A percentile compares a stretch with the other conserved stretches of the same genome.
phyloP scores from a whole-genome alignment of 2,113 vertebrate species.

The Salminus brasiliensis region DNA sequence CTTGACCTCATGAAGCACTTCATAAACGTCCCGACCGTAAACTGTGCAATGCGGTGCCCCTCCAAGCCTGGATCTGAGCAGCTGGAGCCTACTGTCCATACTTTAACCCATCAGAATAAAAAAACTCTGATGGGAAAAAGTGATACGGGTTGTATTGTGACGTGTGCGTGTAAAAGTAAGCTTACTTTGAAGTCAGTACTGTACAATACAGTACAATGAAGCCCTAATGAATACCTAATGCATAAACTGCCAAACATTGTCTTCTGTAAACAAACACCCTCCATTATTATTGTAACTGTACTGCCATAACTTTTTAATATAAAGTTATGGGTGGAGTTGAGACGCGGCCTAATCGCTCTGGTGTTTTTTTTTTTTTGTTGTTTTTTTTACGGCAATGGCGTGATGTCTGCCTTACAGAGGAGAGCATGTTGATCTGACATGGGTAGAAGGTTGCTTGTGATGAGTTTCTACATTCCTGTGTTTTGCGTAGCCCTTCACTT shows the following conservation, averaged over 20 bases:
- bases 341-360: neutral
- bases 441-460: neutral
- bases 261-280: slow-evolving; percentile 24
- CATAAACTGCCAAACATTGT: slow-evolving; percentile 49
- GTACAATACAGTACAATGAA: slow-evolving; percentile 8
- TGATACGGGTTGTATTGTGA: slow-evolving; percentile 21
- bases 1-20: neutral
- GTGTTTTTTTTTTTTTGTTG: slow-evolving; percentile 1
- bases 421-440: neutral
- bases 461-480: neutral
- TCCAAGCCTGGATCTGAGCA: slow-evolving; percentile 16
- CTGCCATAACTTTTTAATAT: neutral
- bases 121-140: neutral
- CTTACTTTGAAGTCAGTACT: neutral
- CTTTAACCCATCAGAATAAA: neutral
- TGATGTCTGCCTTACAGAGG: slow-evolving; percentile 8
- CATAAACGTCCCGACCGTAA: neutral
- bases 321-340: neutral
- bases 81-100: neutral
- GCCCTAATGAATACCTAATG: neutral
- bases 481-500: neutral
- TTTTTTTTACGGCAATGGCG: neutral
- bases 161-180: neutral
- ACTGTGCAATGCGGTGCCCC: neutral
- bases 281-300: slow-evolving; percentile 5